A percentile compares a stretch with the other conserved stretches of the same genome.
Evolutionary conservation across 1,140 invertebrate genomes (phyloP).

Genomic region (Telenomus remus): DNA sequence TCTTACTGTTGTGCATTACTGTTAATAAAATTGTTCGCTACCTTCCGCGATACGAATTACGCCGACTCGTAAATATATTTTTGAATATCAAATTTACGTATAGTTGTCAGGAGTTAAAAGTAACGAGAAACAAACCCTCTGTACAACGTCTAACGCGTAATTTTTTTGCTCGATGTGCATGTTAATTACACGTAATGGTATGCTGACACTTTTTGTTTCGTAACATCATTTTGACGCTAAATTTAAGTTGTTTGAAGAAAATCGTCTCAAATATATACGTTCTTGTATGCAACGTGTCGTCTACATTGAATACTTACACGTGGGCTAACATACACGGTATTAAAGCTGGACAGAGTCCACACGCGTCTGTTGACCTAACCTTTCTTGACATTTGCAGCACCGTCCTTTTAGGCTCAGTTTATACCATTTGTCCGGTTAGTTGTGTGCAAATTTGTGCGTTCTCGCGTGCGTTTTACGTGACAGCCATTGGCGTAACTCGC

Average conservation of each 20-base stretch:
- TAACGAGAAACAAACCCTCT: background rate
- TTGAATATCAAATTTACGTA: background rate
- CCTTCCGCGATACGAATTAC: conserved; percentile 45
- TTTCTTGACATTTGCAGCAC: conserved; percentile 31
- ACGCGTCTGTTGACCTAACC: conserved; percentile 49
- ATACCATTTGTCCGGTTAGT: conserved; percentile 43
- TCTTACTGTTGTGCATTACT: conserved; percentile 48
- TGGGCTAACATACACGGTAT: conserved; percentile 62
- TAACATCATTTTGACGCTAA: conserved; percentile 10
- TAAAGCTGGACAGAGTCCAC: conserved; percentile 66
- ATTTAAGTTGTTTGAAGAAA: too few species aligned
- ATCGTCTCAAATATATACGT: too few species aligned
- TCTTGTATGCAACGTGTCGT: too few species aligned
- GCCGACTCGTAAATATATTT: conserved; percentile 31
- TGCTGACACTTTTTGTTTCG: conserved; percentile 9
- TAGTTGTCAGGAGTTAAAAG: conserved; percentile 18
- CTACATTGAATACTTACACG: conserved; percentile 66
- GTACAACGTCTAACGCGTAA: too few species aligned
- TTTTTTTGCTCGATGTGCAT: conserved; percentile 23
- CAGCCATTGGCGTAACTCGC: conserved; percentile 52
- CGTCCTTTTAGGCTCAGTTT: conserved; percentile 57
- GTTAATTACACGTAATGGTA: conserved; percentile 40
- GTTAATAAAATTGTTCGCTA: conserved; percentile 50
- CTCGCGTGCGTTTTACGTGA: conserved; percentile 53
- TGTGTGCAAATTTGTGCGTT: conserved; percentile 50